Evolutionary conservation across 2,888 invertebrate species (phyloP).

Genomic region (Ctena decussata): DNA sequence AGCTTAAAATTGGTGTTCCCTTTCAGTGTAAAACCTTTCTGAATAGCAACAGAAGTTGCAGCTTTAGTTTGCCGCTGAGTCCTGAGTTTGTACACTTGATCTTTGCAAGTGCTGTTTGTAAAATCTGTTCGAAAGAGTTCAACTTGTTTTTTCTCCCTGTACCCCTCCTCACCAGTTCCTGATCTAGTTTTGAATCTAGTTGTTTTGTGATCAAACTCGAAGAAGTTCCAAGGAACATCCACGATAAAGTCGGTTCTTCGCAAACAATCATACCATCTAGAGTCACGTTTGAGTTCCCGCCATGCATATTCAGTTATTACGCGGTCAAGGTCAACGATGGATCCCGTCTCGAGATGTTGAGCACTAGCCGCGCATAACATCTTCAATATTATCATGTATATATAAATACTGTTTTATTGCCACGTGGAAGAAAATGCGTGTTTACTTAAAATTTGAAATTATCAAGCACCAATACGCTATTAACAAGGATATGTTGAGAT

Average conservation of each 20-base stretch:
- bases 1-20: slow-evolving; percentile 75
- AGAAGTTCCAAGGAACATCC: slow-evolving; percentile 78
- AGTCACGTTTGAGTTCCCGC: slow-evolving; percentile 75
- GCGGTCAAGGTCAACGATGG: slow-evolving; percentile 74
- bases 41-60: slow-evolving; percentile 71
- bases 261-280: slow-evolving; percentile 72
- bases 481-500: too few relatives aligned
- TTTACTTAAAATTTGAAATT: too few relatives aligned
- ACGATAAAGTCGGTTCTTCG: slow-evolving; percentile 69
- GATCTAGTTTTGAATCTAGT: slow-evolving; percentile 67
- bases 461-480: too few relatives aligned
- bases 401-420: background rate
- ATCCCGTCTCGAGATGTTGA: slow-evolving; percentile 67
- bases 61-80: slow-evolving; percentile 77
- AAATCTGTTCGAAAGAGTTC: slow-evolving; percentile 76
- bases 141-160: slow-evolving; percentile 71
- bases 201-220: slow-evolving; percentile 76
- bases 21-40: slow-evolving; percentile 72
- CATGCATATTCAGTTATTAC: slow-evolving; percentile 76
- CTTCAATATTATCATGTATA: slow-evolving; percentile 55
- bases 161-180: slow-evolving; percentile 65
- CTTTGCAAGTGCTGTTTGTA: slow-evolving; percentile 75
- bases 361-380: slow-evolving; percentile 72
- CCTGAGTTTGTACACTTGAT: slow-evolving; percentile 76
- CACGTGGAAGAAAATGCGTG: too few relatives aligned